Conservation (phyloP, 2,888 invertebrate genomes). For the Craniophora ligustri region DNA sequence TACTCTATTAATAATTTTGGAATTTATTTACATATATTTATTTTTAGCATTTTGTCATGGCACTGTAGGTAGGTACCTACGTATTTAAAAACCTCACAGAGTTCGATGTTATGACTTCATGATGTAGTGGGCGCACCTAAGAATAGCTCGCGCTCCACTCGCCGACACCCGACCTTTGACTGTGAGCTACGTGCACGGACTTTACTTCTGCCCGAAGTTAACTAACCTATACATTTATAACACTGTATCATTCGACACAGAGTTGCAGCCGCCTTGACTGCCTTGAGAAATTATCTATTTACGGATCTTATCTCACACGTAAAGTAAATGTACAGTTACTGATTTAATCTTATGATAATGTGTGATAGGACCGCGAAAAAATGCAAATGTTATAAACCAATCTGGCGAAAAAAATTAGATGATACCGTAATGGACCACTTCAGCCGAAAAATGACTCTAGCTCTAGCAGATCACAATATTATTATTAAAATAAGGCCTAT, state of each 20-base stretch:
- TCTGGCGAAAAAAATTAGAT: no score
- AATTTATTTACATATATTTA: no score
- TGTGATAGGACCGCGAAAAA: no score
- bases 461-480: no score
- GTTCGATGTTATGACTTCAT: background rate
- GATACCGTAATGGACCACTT: no score
- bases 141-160: constrained; percentile 7
- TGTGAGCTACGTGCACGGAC: constrained; percentile 10
- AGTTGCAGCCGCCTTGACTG: constrained; percentile 3
- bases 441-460: no score
- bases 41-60: no score
- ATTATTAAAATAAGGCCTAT: background rate
- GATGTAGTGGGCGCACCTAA: constrained; percentile 6
- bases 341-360: constrained; percentile 10
- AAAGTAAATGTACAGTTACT: constrained; percentile 8
- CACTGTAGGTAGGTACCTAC: no score
- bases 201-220: background rate
- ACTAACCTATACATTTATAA: background rate
- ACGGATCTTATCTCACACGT: constrained; percentile 9
- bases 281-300: background rate
- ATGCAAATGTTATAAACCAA: no score
- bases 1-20: no score
- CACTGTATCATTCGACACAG: background rate
- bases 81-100: background rate
- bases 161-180: constrained; percentile 18